Base-by-base conservation (phyloP, 2,113 vertebrate species). In the Pseudonaja textilis region DNA sequence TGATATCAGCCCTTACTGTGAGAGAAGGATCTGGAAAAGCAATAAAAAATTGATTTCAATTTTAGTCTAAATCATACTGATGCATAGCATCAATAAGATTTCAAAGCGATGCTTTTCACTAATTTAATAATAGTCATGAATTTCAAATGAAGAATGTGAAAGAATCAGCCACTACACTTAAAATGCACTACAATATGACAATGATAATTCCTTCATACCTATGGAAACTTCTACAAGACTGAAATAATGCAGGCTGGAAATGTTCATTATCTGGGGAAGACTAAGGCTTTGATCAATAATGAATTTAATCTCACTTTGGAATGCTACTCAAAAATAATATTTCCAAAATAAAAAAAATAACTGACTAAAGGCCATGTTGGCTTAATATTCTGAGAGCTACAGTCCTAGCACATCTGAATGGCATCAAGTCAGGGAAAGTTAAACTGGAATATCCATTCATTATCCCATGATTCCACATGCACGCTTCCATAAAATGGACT, bases 1-100 rank as follows among this genome's bases (percentile, higher is more conserved):
- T 97, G 96, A 99, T 96, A 93, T 99, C 99, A 57, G 98, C 98
- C 95, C 99, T 98, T 57, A 99, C 99, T 0, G 98, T 99, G 97
- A 99, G 98, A 50, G 99, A 97, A 10, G 98, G 99, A 93, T 99
- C 99, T 99, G 97, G 93, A 97, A 95, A 95, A 94, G 89, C 5
- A 93, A 95, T 11, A 0, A 0, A 85, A 85, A 57, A 92, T 93
- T 42, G 7, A 22, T 42, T 2, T 25, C 52, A 87, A 10, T 59
- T 87, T 52, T 81, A 81, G 5, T 81, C 34, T 34, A 81, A 81
- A 18, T 81, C 34, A 81, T 81, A 42, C 25, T 39, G 59, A 57
- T 89, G 2, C 4, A 90, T 22, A 50, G 11, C 47, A 86, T 69
- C 47, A 85, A 39, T 85, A 26, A n/a, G 18, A 59, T 29, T 94